These are phyloP conservation scores for Pediacus dermestoides DNA, from an alignment of 2,888 invertebrate genomes.

Conservation along the genomic window DNA sequence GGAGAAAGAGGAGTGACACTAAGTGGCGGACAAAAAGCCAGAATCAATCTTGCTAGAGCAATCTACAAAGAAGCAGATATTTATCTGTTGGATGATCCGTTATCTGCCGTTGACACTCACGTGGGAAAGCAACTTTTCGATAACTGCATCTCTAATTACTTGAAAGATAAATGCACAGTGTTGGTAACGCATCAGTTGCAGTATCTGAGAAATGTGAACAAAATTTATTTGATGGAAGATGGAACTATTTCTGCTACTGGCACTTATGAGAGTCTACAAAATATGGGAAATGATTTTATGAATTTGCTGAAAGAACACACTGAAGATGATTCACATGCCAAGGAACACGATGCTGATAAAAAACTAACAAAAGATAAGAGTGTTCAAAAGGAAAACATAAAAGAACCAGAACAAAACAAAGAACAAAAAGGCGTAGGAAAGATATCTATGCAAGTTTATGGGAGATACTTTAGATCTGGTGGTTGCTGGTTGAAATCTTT, in stretches of 20 bases:
- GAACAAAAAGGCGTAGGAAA: constrained; percentile 63
- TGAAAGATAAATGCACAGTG: constrained; percentile 65
- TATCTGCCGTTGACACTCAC: constrained; percentile 85
- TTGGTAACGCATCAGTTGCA: constrained; percentile 72
- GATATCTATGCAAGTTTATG: constrained; percentile 53
- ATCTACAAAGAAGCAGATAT: constrained; percentile 80
- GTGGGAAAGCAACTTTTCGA: constrained; percentile 85
- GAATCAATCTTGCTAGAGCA: constrained; percentile 80
- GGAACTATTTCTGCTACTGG: constrained; percentile 58
- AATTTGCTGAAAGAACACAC: constrained; percentile 42
- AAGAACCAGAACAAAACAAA: constrained; percentile 47
- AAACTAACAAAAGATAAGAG: constrained; percentile 16
- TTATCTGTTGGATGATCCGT: constrained; percentile 82
- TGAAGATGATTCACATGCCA: constrained; percentile 29
- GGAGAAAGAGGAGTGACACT: constrained; percentile 70
- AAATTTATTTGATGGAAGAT: constrained; percentile 57
- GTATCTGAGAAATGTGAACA: constrained; percentile 56
- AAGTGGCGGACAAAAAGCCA: constrained; percentile 79
- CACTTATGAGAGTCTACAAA: constrained; percentile 65
- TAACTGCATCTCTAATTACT: constrained; percentile 62
- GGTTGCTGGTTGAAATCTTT: constrained; percentile 58
- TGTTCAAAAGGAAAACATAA: constrained; percentile 27
- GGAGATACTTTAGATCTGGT: constrained; percentile 67
- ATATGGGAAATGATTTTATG: constrained; percentile 71
- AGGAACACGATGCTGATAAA: constrained; percentile 33